Conservation (phyloP, 2,888 invertebrate species). For the Linnaemya tessellans region DNA sequence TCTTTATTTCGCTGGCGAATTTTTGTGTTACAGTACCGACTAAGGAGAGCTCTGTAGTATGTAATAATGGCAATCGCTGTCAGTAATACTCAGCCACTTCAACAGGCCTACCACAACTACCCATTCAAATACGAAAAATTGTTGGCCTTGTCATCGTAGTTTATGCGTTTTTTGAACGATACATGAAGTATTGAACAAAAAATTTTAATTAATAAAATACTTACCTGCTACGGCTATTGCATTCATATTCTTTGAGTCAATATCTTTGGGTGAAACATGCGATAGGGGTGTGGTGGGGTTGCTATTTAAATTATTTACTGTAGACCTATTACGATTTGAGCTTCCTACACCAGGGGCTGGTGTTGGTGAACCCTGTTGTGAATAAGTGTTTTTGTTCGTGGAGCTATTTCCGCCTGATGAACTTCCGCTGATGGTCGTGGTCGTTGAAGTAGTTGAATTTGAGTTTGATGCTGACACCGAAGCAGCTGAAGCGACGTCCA, state of each 20-base stretch:
- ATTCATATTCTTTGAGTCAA: constrained; percentile 73
- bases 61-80: too few relatives aligned
- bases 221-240: constrained; percentile 58
- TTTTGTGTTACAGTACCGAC: too few relatives aligned
- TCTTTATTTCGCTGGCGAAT: too few relatives aligned
- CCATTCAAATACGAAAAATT: too few relatives aligned
- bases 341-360: constrained; percentile 70
- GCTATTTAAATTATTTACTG: constrained; percentile 85
- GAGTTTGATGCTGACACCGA: constrained; percentile 72
- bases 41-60: too few relatives aligned
- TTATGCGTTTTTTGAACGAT: too few relatives aligned
- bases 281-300: constrained; percentile 89
- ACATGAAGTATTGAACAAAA: too few relatives aligned
- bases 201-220: background rate
- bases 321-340: constrained; percentile 72
- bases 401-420: constrained; percentile 46
- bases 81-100: too few relatives aligned
- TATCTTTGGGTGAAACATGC: constrained; percentile 85
- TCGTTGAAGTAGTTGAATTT: constrained; percentile 83
- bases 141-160: too few relatives aligned
- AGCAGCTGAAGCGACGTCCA: constrained; percentile 82
- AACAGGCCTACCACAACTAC: too few relatives aligned
- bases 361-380: constrained; percentile 74
- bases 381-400: constrained; percentile 76
- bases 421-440: constrained; percentile 84